Base-by-base conservation (phyloP, 2,888 invertebrate species). In the Rosalia funebris region DNA sequence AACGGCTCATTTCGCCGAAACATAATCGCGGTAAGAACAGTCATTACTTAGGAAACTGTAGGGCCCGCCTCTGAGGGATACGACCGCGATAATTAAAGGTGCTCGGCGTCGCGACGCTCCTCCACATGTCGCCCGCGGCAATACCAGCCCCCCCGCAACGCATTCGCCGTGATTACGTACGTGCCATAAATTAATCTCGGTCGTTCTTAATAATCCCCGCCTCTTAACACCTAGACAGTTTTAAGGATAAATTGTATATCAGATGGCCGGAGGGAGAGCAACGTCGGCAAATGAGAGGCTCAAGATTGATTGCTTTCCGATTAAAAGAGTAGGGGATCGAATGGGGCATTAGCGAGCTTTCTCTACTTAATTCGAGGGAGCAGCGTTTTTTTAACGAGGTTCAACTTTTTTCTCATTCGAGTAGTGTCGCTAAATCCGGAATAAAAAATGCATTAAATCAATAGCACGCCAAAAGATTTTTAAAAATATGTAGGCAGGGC, bases 121-220 rank as follows among this genome's bases (percentile, higher is more conserved):
- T 12, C 39, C 10, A 31, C 52, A 19, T 36, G 25, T 41, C 57
- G 39, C 44, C 44, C 25, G 25, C 1, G 31, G 52, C 53, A 17
- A 17, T 36, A 9, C 17, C 45, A 19, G 15, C 41, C 32, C 47
- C 45, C 45, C 46, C 10, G 46, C 55, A 45, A 37, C 44, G 47
- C 47, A 56, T 53, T 56, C 59, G 53, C 63, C 62, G 64, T 57
- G 66, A 66, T 70, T 68, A 64, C 66, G 60, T 58, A 63, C 66
- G 64, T 68, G 64, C 66, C 62, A 65, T 67, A 70, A 69, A 70
- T 70, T 70, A 70, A 70, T 68, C 67, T 42, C 39, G 41, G 45
- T 44, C 52, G 54, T 64, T 64, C 63, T 65, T 68, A 65, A 68
- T 70, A 70, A 70, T 70, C 70, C 55, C 61, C 20, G 65, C 61